Evolutionary conservation across 2,113 vertebrate species (phyloP).

Genomic region (Ptyas mucosa): DNA sequence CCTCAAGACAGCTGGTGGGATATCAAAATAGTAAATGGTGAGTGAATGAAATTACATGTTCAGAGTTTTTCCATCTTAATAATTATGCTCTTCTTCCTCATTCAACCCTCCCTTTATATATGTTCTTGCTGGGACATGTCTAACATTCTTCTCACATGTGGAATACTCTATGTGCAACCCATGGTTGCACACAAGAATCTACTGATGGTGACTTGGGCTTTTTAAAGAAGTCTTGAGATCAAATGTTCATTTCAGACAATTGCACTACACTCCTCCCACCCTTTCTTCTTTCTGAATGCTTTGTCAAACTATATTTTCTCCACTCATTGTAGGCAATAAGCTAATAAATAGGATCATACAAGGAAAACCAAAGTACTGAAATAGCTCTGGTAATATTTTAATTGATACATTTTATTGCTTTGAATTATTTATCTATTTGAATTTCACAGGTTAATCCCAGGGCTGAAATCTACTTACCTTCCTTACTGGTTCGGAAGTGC

Average conservation of each 20-base stretch:
- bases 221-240: neutral
- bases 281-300: neutral
- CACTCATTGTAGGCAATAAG: neutral
- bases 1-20: conserved; percentile 72
- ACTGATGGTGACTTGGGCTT: neutral
- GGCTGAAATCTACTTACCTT: too few species aligned
- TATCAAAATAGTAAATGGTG: conserved; percentile 76
- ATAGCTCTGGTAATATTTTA: neutral
- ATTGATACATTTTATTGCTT: neutral
- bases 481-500: too few species aligned
- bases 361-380: neutral
- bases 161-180: neutral
- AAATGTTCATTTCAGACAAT: neutral
- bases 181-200: neutral
- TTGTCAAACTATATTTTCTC: neutral
- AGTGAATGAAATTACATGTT: conserved; percentile 33
- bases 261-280: neutral
- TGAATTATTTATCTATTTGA: neutral
- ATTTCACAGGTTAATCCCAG: neutral
- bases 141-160: neutral
- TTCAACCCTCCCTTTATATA: neutral
- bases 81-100: neutral
- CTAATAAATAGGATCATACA: neutral
- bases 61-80: neutral
- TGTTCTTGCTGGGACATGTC: neutral